Evolutionary conservation across 2,888 invertebrate genomes (phyloP).

Genomic region (Tribolium freemani): DNA sequence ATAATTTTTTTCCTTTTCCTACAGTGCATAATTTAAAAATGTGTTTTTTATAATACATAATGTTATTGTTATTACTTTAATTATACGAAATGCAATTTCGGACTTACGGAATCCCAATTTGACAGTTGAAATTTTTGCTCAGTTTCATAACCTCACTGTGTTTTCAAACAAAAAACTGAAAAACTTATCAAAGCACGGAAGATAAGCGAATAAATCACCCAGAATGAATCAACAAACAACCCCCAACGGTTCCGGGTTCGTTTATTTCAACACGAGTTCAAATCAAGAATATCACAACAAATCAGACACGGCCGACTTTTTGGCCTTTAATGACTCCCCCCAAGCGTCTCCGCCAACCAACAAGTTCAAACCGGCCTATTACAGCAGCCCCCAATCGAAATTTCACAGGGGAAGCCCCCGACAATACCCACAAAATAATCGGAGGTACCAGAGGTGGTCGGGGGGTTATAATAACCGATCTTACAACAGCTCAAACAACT

Average conservation of each 20-base stretch:
- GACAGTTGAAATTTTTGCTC: background rate
- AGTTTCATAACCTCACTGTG: constrained; percentile 12
- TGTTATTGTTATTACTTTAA: too few species aligned
- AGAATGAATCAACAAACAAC: background rate
- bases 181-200: background rate
- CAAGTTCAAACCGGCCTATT: constrained; percentile 48
- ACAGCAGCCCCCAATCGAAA: constrained; percentile 51
- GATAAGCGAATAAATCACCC: background rate
- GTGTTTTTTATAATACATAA: too few species aligned
- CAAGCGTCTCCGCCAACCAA: constrained; percentile 43
- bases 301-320: constrained; percentile 49
- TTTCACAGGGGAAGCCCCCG: constrained; percentile 19
- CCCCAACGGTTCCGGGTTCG: constrained; percentile 25
- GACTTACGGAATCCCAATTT: background rate
- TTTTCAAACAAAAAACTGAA: constrained; percentile 14
- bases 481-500: constrained; percentile 10
- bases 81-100: background rate
- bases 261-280: constrained; percentile 22
- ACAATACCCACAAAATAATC: constrained; percentile 28
- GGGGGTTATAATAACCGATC: constrained; percentile 20
- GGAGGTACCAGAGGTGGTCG: constrained; percentile 21
- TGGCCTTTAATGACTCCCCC: constrained; percentile 49
- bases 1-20: too few species aligned
- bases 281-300: constrained; percentile 19
- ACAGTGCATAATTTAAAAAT: too few species aligned